phyloP scores from a whole-genome alignment of 2,113 vertebrate species.

The Aleadryas rufinucha region DNA sequence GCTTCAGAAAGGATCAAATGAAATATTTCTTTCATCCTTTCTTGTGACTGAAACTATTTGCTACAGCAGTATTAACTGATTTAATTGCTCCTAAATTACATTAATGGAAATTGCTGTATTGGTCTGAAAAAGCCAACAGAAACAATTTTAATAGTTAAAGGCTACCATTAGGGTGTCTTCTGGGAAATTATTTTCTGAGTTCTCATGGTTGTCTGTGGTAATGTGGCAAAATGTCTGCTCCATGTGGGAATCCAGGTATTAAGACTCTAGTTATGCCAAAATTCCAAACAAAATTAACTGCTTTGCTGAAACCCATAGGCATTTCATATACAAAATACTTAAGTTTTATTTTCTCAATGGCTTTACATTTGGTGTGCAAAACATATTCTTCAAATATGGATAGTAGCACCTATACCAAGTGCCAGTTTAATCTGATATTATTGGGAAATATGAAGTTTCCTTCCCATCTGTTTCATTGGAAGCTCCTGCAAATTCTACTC shows the following conservation, averaged over 20 bases:
- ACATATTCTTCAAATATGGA: neutral
- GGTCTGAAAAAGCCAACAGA: neutral
- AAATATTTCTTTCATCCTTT: neutral
- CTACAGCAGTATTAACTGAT: neutral
- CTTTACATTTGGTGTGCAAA: neutral
- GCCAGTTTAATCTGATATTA: neutral
- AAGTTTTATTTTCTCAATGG: neutral
- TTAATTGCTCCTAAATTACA: slow-evolving; percentile 3
- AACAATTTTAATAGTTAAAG: neutral
- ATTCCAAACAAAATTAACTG: neutral
- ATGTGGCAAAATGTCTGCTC: neutral
- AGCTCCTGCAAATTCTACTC: neutral
- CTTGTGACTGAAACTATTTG: neutral
- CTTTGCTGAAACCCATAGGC: neutral
- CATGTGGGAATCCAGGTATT: neutral
- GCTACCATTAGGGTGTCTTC: neutral
- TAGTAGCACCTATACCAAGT: neutral
- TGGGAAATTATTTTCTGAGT: neutral
- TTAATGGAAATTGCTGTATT: neutral
- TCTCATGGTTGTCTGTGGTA: neutral
- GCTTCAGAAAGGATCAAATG: neutral
- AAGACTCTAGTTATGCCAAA: neutral
- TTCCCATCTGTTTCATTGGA: neutral
- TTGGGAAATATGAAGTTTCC: neutral
- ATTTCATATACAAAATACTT: neutral